Evolutionary conservation across 2,888 invertebrate species (phyloP), one percentile per base, ranked within the genome.

Genomic region (Lordiphosa fenestrarum): DNA sequence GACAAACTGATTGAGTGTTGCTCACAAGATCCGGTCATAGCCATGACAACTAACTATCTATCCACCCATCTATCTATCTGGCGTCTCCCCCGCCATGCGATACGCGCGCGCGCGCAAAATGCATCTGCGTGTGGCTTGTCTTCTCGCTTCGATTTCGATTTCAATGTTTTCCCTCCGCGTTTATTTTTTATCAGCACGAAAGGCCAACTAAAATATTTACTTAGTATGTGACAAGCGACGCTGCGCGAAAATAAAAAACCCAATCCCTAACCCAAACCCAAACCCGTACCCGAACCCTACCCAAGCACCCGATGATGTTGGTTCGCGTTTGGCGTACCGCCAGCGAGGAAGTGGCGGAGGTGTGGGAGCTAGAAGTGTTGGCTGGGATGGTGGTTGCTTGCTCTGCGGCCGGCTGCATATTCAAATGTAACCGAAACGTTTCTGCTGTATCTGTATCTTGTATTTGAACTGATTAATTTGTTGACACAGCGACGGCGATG

Each of bases 381-480:
- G 23, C 6, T 25, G 25, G 25, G 25, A 25, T 53, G 47, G 35
- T 53, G 53, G 57, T 33, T 37, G 38, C 10, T 37, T 36, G 37
- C 44, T 44, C 37, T 40, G 13, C 25, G 39, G 67, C 57, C 70
- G 70, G 67, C 66, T 68, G 69, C 72, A 57, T 64, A 54, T 62
- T 67, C 53, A 61, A 76, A 81, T 77, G 80, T 58, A 74, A 71
- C 64, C 56, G 62, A 73, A 63, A 53, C 67, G 63, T 35, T 41
- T 36, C 12, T 47, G 23, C 33, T 66, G 46, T 51, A 50, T 67
- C 41, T 59, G 53, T 84, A 65, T 68, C 72, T 72, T 44, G 15
- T 72, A 71, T 77, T 77, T 84, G 84, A 84, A 71, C 77, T 77
- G 77, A 77, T 77, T 77, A 77, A 81, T 74, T 53, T 77, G 68